phyloP scores from a whole-genome alignment of 2,797 vertebrate genomes.

The Monodelphis domestica region DNA sequence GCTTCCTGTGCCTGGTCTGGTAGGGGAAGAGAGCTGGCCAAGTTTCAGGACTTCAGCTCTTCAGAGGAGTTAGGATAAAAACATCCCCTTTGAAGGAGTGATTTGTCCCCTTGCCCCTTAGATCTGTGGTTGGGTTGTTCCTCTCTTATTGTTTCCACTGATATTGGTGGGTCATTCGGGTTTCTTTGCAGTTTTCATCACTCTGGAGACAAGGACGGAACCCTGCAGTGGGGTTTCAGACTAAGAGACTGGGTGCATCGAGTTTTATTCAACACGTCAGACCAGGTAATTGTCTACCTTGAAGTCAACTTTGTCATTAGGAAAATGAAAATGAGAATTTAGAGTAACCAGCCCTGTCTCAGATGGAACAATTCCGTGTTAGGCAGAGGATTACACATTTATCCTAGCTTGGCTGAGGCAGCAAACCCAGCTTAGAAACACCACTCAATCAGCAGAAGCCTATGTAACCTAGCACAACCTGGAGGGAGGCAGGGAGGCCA shows the following conservation, averaged over 20 bases:
- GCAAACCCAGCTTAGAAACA: slow-evolving; percentile 33
- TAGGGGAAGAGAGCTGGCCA: slow-evolving; percentile 22
- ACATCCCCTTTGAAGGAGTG: background rate
- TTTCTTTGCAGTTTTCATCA: background rate
- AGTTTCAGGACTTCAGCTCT: background rate
- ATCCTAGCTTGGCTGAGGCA: slow-evolving; percentile 22
- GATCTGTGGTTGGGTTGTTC: background rate
- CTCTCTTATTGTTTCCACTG: background rate
- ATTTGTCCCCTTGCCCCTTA: background rate
- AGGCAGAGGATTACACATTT: slow-evolving; percentile 45
- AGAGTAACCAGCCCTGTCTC: slow-evolving; percentile 37
- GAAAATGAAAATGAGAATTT: background rate
- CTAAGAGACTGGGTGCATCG: background rate
- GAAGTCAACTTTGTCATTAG: background rate
- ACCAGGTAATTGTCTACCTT: background rate
- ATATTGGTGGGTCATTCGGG: slow-evolving; percentile 24
- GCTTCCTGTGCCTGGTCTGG: background rate
- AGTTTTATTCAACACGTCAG: background rate
- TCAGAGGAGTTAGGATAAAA: background rate
- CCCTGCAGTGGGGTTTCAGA: background rate
- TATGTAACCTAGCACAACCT: slow-evolving; percentile 6
- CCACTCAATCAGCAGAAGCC: background rate
- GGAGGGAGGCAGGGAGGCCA: background rate
- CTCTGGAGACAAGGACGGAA: background rate
- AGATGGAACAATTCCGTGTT: background rate